Evolutionary conservation across 1,140 invertebrate genomes (phyloP), one percentile per base, ranked within the genome.

Genomic region (Propsilocerus akamusi): DNA sequence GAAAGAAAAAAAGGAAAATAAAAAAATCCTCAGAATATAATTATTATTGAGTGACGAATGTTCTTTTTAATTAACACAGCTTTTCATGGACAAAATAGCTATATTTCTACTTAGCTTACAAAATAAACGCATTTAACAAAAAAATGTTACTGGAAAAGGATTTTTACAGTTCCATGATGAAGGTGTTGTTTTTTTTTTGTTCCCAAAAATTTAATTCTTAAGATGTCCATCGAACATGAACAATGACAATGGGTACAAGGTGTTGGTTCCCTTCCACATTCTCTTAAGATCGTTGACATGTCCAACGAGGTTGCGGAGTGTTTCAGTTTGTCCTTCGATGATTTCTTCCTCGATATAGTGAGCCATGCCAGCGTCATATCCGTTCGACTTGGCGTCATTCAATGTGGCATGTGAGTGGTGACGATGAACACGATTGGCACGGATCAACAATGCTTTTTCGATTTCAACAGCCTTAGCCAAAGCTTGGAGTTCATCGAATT

Each of bases 191-290:
- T n/a, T n/a, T n/a, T n/a, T n/a, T n/a, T n/a, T n/a, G n/a, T n/a
- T n/a, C n/a, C n/a, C n/a, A n/a, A n/a, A n/a, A n/a, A n/a, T n/a
- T 54, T 64, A 58, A 60, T 80, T 81, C 54, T 81, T 68, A 52
- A 87, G 70, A 57, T 83, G 82, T 61, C 86, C 80, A 64, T 88
- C 83, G 60, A 86, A 86, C 46, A 88, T 57, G 58, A 75, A 86
- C 52, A 85, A 55, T 10, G 74, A 67, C 37, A 86, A 61, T 41
- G 4, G 80, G 74, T 49, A 72, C 64, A 53, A 83, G n/a, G n/a
- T 76, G 5, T 64, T 68, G 52, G 73, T 68, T 47, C 57, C 57
- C 17, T 60, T 60, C 26, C 83, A 69, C 53, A 88, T 66, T 46
- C 72, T 72, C 56, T 77, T 78, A 53, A 88, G 67, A 62, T 86